Base-by-base conservation (phyloP, 2,113 vertebrate species). In the Fulmarus glacialis region DNA sequence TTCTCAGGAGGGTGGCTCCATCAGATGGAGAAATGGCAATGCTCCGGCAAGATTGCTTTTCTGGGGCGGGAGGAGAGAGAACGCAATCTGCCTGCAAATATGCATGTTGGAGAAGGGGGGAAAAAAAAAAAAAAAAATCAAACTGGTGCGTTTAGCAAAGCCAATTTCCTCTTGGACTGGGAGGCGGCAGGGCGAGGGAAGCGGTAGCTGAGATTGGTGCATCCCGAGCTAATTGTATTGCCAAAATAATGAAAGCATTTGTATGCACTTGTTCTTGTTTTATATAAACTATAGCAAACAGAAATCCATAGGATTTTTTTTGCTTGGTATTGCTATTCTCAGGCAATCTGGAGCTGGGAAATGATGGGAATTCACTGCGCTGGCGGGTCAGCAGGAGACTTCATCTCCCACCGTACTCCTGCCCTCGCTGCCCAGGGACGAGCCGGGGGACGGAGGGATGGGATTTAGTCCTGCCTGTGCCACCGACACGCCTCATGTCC, bases 161-260 rank as follows among this genome's bases (percentile, higher is more conserved):
- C 82, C 91, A 92, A 92, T 98, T 97, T 98, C 87, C 89, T 89
- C 70, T 63, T 7, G 43, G 90, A 91, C 53, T 5, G 24, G 72
- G 87, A 67, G 67, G 50, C 12, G 15, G 45, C 1, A 2, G 59
- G 45, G 36, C 1, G 36, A 87, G 96, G 89, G 92, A 89, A 59
- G 96, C 24, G 20, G 34, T 9, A 47, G 27, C 82, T 97, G 22
- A 91, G 82, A 92, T 90, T 97, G 97, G 81, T 89, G 96, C 97
- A 97, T 97, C 86, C 89, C 43, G 5, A 93, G 96, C 95, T 96
- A 95, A 95, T 95, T 97, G 95, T 98, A 94, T 96, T 97, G 98
- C 96, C 95, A 96, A 97, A 98, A 97, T 96, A 93, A 97, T 97
- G 96, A 68, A 95, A 93, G 63, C 79, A 50, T 96, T 87, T 98